Base-by-base conservation (phyloP, 2,888 invertebrate species). In the Leucophora obtusa region DNA sequence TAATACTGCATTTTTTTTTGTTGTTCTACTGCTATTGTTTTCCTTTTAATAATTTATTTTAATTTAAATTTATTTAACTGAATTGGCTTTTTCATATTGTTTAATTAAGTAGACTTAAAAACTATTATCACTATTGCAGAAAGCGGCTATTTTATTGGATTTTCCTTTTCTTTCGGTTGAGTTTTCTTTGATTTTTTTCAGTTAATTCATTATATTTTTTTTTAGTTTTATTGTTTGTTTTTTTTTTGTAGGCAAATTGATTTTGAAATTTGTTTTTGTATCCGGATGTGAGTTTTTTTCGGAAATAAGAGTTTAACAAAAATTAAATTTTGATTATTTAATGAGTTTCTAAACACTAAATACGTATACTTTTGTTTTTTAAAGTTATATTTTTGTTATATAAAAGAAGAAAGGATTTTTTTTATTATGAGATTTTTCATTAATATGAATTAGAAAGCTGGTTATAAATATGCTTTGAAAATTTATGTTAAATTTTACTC, bases 41-140 rank as follows among this genome's bases (percentile, higher is more conserved):
- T 79, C 38, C 18, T 75, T 60, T 50, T 79, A 53, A 71, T 66
- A 65, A 71, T 62, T 85, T 83, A 82, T 79, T 82, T 74, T 78
- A 18, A 28, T 81, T 78, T 83, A 79, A 78, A 77, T 73, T 56
- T 73, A 70, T 81, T 76, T 74, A 81, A 81, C 65, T 77, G 77
- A 81, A 81, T 74, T 81, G 76, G 81, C 76, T 70, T 62, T 81
- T 78, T 78, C 77, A 70, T 77, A n/a, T 75, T 63, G 63, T 33
- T 68, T 71, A 82, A 79, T 84, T 83, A 78, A 82, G 76, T 79
- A 77, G 82, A 86, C 89, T 88, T 88, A 89, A 87, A 88, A 89
- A 89, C 89, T 89, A 89, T 89, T 89, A 89, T 89, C 89, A 89
- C 89, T 89, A 89, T 89, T 89, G 89, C 89, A 89, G 89, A 89